A percentile compares a stretch with the other conserved stretches of the same genome.
Conservation (phyloP, 2,113 vertebrate genomes). For the Bos javanicus region DNA sequence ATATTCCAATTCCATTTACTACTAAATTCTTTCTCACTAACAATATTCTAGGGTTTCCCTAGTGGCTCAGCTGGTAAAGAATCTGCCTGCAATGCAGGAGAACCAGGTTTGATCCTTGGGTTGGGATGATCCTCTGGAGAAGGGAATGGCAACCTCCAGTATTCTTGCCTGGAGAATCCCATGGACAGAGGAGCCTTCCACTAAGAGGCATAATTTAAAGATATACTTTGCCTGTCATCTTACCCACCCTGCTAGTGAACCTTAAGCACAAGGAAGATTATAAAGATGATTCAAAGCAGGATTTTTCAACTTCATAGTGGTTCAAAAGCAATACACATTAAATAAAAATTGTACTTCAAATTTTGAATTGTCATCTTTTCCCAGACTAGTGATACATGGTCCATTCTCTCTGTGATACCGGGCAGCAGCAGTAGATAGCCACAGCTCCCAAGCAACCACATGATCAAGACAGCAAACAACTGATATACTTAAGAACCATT, state of each 20-base stretch:
- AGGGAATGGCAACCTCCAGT: background rate
- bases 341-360: background rate
- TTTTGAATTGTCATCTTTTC: background rate
- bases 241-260: background rate
- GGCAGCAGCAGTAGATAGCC: background rate
- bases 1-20: conserved; percentile 18
- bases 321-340: background rate
- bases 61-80: background rate
- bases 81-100: background rate
- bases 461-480: background rate
- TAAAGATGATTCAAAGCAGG: background rate
- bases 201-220: conserved; percentile 16
- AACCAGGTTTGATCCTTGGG: background rate
- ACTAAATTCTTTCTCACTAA: background rate
- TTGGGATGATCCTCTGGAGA: background rate
- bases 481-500: background rate
- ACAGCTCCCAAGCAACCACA: background rate
- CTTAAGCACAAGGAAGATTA: background rate
- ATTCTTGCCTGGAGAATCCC: background rate
- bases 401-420: background rate
- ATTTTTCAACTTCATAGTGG: background rate
- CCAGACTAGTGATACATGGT: background rate
- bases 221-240: conserved; percentile 6
- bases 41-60: background rate
- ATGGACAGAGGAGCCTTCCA: background rate